Conservation (phyloP, 2,888 invertebrate species). For the Parascotia fuliginaria region DNA sequence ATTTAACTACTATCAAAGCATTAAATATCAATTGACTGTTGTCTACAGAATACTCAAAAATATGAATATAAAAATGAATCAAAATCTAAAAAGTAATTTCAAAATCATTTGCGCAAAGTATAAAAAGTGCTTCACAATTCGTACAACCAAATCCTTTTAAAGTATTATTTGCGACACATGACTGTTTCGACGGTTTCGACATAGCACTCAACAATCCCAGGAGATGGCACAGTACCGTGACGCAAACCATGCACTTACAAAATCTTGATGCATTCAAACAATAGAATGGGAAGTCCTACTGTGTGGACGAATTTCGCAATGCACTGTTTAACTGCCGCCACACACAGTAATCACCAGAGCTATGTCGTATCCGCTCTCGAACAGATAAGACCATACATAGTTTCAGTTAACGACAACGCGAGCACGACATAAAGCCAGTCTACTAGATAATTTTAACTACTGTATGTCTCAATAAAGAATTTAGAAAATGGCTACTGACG, state of each 20-base stretch:
- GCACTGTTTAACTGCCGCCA: constrained; percentile 20
- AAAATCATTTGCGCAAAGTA: too few relatives aligned
- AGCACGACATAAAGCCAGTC: constrained; percentile 14
- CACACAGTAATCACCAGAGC: constrained; percentile 36
- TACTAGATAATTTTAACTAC: constrained; percentile 26
- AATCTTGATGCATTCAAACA: constrained; percentile 66
- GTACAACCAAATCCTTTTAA: constrained; percentile 8
- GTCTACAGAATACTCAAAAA: too few relatives aligned
- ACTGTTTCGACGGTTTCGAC: constrained; percentile 40
- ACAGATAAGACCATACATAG: constrained; percentile 40
- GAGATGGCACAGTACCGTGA: constrained; percentile 63
- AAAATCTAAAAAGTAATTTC: too few relatives aligned
- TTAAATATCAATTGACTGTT: too few relatives aligned
- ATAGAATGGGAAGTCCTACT: constrained; percentile 68
- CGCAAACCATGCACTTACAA: constrained; percentile 61
- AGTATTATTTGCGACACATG: constrained; percentile 30
- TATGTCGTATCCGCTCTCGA: constrained; percentile 51
- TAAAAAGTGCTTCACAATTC: too few relatives aligned
- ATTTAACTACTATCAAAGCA: too few relatives aligned
- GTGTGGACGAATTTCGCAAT: constrained; percentile 65
- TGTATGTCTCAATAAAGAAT: constrained; percentile 24
- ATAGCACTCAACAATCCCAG: constrained; percentile 47
- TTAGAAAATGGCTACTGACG: constrained; percentile 18
- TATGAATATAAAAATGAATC: too few relatives aligned
- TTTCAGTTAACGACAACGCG: constrained; percentile 25